Percentiles rank a stretch among this genome's conserved stretches.
phyloP scores from a whole-genome alignment of 1,140 invertebrate species.

The Stegodyphus mimosarum region DNA sequence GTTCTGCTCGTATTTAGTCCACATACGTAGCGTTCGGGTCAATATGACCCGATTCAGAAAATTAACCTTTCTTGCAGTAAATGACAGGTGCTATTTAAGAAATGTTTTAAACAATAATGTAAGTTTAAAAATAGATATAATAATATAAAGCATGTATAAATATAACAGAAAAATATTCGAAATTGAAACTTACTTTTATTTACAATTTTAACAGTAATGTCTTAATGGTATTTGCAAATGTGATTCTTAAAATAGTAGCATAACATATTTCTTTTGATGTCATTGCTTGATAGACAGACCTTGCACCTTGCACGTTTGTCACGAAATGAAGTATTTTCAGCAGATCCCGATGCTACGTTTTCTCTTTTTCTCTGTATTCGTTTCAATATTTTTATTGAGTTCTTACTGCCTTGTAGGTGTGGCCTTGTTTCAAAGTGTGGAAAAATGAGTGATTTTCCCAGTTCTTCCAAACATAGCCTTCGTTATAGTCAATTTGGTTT shows the following conservation, averaged over 20 bases:
- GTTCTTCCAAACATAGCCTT: background rate
- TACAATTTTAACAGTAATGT: constrained; percentile 63
- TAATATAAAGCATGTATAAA: constrained; percentile 1
- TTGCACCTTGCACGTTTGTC: constrained; percentile 17
- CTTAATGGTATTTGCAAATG: constrained; percentile 7
- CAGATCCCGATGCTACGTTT: constrained; percentile 11
- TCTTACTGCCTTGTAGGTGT: background rate
- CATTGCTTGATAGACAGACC: constrained; percentile 10
- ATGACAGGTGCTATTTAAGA: background rate
- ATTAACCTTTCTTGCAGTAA: background rate
- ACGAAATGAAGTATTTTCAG: constrained; percentile 18
- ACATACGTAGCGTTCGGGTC: background rate
- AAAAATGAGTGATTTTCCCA: background rate
- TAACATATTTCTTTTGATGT: background rate
- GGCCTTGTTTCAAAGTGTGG: background rate
- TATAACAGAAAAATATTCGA: background rate
- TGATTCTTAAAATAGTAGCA: background rate
- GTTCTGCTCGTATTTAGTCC: background rate
- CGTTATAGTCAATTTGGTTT: background rate
- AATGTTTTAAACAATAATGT: background rate
- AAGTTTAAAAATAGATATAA: background rate
- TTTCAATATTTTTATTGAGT: background rate
- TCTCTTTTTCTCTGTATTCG: background rate
- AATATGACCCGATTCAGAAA: background rate
- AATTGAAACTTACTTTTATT: constrained; percentile 1